A percentile compares a stretch with the other conserved stretches of the same genome.
phyloP scores from a whole-genome alignment of 2,113 vertebrate genomes.

The Dermatemys mawii region DNA sequence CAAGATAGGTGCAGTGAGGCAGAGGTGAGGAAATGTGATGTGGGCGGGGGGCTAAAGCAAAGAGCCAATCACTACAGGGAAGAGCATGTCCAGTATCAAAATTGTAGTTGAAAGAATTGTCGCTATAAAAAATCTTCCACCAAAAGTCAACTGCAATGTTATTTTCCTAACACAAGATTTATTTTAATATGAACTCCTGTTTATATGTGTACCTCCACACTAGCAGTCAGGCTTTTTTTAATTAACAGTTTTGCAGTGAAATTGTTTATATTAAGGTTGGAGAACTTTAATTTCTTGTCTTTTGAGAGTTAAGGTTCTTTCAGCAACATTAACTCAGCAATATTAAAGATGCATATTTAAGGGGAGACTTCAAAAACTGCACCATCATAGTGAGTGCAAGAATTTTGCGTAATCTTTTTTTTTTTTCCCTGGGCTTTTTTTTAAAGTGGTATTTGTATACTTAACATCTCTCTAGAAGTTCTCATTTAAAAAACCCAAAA shows the following conservation, averaged over 20 bases:
- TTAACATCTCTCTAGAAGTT: background rate
- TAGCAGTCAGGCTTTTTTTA: background rate
- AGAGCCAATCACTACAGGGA: background rate
- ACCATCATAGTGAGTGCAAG: background rate
- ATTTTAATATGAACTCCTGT: background rate
- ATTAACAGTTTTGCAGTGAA: background rate
- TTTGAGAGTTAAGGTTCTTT: background rate
- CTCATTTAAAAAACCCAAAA: slow-evolving; percentile 23
- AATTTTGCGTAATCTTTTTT: background rate
- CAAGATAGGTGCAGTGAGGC: background rate
- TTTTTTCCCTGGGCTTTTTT: background rate
- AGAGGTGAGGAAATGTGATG: background rate
- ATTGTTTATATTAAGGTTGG: background rate
- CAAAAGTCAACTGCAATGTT: background rate
- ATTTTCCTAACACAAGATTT: background rate
- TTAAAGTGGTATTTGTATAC: background rate
- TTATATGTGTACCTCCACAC: background rate
- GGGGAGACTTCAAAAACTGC: background rate
- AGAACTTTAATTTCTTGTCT: background rate
- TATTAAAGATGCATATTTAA: background rate
- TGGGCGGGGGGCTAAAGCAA: background rate
- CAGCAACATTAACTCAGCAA: background rate
- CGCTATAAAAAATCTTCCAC: background rate
- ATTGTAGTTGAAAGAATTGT: background rate
- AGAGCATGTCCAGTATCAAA: background rate